A percentile compares a stretch with the other conserved stretches of the same genome.
Conservation (phyloP, 2,797 vertebrate genomes). For the Brachymystax lenok region DNA sequence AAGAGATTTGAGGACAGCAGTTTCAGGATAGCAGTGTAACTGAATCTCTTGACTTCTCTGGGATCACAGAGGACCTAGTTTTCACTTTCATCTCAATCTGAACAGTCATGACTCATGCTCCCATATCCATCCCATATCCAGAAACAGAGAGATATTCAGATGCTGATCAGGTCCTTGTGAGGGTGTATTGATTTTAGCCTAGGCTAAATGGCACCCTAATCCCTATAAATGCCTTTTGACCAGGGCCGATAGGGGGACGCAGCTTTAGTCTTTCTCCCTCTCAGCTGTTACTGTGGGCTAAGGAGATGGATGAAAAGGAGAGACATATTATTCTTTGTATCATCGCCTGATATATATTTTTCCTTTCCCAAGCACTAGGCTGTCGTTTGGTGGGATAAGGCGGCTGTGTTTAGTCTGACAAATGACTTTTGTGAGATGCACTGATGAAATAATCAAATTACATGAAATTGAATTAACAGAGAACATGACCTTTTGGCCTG, state of each 20-base stretch:
- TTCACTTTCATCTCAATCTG: neutral
- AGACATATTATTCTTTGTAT: too few relatives aligned
- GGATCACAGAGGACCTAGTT: neutral
- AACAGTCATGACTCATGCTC: neutral
- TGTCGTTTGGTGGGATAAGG: too few relatives aligned
- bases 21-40: neutral
- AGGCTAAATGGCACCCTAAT: too few relatives aligned
- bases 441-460: neutral
- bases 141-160: neutral
- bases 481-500: neutral
- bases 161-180: neutral
- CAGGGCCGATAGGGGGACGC: too few relatives aligned
- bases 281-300: too few relatives aligned
- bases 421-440: neutral
- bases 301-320: too few relatives aligned
- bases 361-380: too few relatives aligned
- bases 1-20: neutral
- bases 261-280: too few relatives aligned
- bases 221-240: too few relatives aligned
- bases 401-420: neutral
- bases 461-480: neutral
- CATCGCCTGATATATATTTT: too few relatives aligned
- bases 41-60: neutral
- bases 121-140: neutral
- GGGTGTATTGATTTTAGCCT: conserved; percentile 2